Evolutionary conservation across 1,140 invertebrate genomes (phyloP).

Genomic region (Drosophila gunungcola): DNA sequence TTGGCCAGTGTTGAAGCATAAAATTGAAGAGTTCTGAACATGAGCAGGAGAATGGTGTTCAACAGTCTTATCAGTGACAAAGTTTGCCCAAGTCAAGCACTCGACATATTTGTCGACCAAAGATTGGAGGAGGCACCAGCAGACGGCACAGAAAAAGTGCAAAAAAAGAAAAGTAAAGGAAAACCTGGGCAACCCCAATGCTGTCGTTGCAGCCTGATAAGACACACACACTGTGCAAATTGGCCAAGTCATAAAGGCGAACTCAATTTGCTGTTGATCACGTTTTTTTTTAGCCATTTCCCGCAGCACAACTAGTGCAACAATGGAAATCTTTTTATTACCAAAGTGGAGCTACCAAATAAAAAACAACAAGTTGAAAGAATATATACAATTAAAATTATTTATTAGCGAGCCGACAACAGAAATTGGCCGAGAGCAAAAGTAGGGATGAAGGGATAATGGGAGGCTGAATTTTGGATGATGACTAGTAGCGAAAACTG

Average conservation of each 20-base stretch:
- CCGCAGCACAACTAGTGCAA: slow-evolving; percentile 33
- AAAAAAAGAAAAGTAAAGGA: slow-evolving; percentile 39
- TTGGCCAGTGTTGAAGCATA: slow-evolving; percentile 43
- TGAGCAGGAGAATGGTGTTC: slow-evolving; percentile 26
- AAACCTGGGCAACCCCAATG: slow-evolving; percentile 59
- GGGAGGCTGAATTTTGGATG: slow-evolving; percentile 36
- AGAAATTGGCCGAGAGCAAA: slow-evolving; percentile 58
- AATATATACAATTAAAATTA: slow-evolving; percentile 76
- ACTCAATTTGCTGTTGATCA: slow-evolving; percentile 74
- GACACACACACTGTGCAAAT: slow-evolving; percentile 40
- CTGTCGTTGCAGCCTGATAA: slow-evolving; percentile 43
- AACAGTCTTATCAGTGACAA: slow-evolving; percentile 70
- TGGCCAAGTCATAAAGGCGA: slow-evolving; percentile 47
- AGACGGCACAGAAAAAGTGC: slow-evolving; percentile 19
- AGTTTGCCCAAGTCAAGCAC: slow-evolving; percentile 70
- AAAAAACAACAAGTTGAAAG: slow-evolving; percentile 36
- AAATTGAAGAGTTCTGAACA: slow-evolving; percentile 32
- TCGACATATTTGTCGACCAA: slow-evolving; percentile 51
- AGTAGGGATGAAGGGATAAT: slow-evolving; percentile 6
- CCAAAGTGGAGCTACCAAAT: slow-evolving; percentile 55
- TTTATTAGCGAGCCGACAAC: slow-evolving; percentile 68
- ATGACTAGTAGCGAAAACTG: slow-evolving; percentile 39
- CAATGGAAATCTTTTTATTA: slow-evolving; percentile 58
- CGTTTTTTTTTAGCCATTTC: slow-evolving; percentile 45
- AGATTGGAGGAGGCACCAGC: slow-evolving; percentile 31